Percentiles rank a stretch among this genome's conserved stretches.
Evolutionary conservation across 1,140 invertebrate genomes (phyloP).

Genomic region (Nomia melanderi): DNA sequence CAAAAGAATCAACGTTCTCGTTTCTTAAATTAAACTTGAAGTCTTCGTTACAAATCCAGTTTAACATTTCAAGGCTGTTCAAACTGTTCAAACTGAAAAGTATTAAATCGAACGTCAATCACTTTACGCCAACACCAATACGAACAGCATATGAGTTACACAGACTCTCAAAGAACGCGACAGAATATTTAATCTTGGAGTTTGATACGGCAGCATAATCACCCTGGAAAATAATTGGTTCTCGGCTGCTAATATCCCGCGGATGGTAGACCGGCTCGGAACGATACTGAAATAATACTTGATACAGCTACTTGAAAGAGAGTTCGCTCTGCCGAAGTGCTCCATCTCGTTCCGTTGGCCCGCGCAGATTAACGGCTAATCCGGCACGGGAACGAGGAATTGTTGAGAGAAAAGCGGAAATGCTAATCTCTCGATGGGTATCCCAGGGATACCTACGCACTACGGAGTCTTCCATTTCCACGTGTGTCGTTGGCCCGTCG

Average conservation of each 20-base stretch:
- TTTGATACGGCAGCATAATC: conserved; percentile 34
- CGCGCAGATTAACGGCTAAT: conserved; percentile 79
- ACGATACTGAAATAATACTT: conserved; percentile 76
- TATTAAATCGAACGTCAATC: no score
- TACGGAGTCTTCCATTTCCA: conserved; percentile 58
- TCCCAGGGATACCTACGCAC: conserved; percentile 71
- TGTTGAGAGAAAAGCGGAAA: conserved; percentile 78
- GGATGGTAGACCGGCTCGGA: conserved; percentile 58
- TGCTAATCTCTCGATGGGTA: conserved; percentile 73
- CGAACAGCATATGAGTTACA: no score
- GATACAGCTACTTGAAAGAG: conserved; percentile 68
- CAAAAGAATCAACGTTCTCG: no score
- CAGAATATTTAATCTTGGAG: neutral
- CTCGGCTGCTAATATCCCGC: conserved; percentile 24
- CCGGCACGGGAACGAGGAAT: conserved; percentile 78
- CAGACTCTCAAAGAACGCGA: neutral
- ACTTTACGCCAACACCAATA: no score
- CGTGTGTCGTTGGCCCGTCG: conserved; percentile 40
- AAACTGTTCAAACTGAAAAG: no score
- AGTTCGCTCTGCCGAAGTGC: conserved; percentile 64
- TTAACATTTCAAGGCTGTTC: no score
- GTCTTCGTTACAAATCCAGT: no score
- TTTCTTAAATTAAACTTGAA: no score
- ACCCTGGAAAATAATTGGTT: conserved; percentile 51
- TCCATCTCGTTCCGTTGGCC: conserved; percentile 56